A percentile compares a stretch with the other conserved stretches of the same genome.
These are phyloP conservation scores for Mellilla xanthometata DNA, from an alignment of 2,888 invertebrate species.

Conservation along the genomic window DNA sequence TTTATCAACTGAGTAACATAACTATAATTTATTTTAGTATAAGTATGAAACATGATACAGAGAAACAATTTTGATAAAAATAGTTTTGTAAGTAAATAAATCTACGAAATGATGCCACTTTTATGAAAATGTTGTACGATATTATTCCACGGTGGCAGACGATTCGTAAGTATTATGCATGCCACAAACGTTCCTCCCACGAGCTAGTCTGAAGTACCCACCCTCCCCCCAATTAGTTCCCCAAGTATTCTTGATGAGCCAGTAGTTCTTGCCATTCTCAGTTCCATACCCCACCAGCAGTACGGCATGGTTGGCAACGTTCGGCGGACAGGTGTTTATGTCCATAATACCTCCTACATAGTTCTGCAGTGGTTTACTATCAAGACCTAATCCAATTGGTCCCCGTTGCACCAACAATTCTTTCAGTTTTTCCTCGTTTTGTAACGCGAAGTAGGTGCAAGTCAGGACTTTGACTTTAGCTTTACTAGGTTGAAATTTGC, in stretches of 20 bases:
- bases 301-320: neutral
- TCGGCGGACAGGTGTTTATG: neutral
- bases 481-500: neutral
- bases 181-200: neutral
- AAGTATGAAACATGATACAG: too few relatives aligned
- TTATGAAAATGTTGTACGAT: conserved; percentile 20
- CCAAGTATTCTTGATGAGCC: too few relatives aligned
- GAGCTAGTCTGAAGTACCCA: neutral
- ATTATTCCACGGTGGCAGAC: too few relatives aligned
- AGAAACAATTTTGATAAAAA: neutral
- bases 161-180: too few relatives aligned
- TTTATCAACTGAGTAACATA: too few relatives aligned
- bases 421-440: neutral
- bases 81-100: conserved; percentile 5
- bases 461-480: neutral
- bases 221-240: too few relatives aligned
- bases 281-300: too few relatives aligned
- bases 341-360: neutral
- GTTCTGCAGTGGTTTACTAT: neutral
- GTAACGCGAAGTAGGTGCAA: neutral
- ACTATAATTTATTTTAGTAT: too few relatives aligned
- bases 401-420: neutral
- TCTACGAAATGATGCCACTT: conserved; percentile 20
- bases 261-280: too few relatives aligned
- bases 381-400: neutral